Base-by-base conservation (phyloP, 2,888 invertebrate genomes). In the Melipona beecheii region DNA sequence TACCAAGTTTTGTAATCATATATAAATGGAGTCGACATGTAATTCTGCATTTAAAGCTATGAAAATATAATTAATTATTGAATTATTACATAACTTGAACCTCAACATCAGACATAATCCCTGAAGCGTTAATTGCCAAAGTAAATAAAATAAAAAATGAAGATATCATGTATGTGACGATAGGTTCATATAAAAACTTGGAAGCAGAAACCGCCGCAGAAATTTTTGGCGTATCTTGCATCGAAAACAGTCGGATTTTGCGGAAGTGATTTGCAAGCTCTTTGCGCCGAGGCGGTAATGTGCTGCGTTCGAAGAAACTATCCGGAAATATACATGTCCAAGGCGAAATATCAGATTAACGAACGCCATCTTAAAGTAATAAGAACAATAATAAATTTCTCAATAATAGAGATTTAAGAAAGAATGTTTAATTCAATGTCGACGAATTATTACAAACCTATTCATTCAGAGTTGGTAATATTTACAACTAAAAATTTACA, bases 241-340 rank as follows among this genome's bases (percentile, higher is more conserved):
- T 96, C 96, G 83, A 95, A 95, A 86, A 96, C 96, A 0, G 85
- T 92, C 31, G 92, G 93, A 54, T 97, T 96, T 92, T 96, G 96
- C 92, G 96, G 96, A 43, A 96, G 96, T 56, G 96, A 96, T 93
- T 90, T 96, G 74, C 96, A 96, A 91, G 95, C 96, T 4, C 93
- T 96, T 31, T 96, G 96, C 90, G 95, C 96, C 1, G 96, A 96
- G 91, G 95, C 96, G 4, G 95, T 96, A 0, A 94, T 96, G 91
- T 95, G 95, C 52, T 96, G 96, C 17, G 94, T 96, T 43, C 93
- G 96, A n/a, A 92, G 95, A 68, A 94, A 95, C 24, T 96, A 96
- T 91, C 96, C 96, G 1, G 96, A 97, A 93, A 96, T 96, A 84
- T 96, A 96, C 89, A 94, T 94, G 24, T 95, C 95, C 5, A 95